Base-by-base conservation (phyloP, 2,797 vertebrate species). In the Scolopax rusticola region DNA sequence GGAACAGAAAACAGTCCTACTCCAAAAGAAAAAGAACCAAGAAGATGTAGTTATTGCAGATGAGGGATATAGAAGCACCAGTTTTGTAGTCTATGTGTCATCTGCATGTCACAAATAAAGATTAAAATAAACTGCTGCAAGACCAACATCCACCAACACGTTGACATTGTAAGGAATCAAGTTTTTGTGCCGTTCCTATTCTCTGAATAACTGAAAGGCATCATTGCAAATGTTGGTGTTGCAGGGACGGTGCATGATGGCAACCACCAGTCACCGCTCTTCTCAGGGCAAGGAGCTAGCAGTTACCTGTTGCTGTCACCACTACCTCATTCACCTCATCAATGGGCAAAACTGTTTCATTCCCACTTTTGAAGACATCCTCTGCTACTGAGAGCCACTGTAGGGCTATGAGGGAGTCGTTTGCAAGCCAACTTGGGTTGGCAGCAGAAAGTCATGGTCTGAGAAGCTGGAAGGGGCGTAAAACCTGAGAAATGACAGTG, bases 201-300 rank as follows among this genome's bases (percentile, higher is more conserved):
- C 53, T 79, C 76, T 32, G 43, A 43, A 32, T 32, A 53, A 53
- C 40, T 33, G 21, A 53, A 70, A 67, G 32, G 50, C 6, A 25
- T 3, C 53, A 67, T 24, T 33, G 27, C 19, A 67, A 65, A 51
- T 32, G 23, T 43, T 57, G 12, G 23, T 16, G 25, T 79, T 76
- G 33, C 17, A 76, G 11, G 12, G 17, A 45, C 17, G 8, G 13
- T 32, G 28, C 17, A 5, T 25, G 41, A 45, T 45, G 27, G 17
- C 23, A 61, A 57, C 9, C 7, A 9, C 21, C 3, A 19, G 1
- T 2, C 13, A 2, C 12, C 48, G n/a, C 5, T 71, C 8, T 69
- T 79, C 27, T 53, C 27, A 30, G 38, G 25, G 8, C 25, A 76
- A 75, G 32, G 19, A 73, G 17, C 7, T 40, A 28, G 65, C 25